Base-by-base conservation (phyloP, 2,888 invertebrate species). In the Psylliodes chrysocephalus region DNA sequence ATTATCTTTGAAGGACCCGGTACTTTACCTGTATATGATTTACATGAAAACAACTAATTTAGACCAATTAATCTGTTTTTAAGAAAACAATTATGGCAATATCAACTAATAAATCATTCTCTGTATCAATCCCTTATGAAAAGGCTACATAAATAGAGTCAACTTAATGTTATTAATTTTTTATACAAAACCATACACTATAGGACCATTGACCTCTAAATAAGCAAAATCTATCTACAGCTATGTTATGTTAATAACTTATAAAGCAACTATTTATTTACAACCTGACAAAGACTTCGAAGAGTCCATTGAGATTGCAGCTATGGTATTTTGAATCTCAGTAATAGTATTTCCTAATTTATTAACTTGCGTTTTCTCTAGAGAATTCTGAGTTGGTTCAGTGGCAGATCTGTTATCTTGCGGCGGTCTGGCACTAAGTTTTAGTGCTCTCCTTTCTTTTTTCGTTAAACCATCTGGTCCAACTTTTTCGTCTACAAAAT, bases 381-480 rank as follows among this genome's bases (percentile, higher is more conserved):
- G 10, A 15, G 46, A 30, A 3, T 22, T 35, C 17, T 22, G 12
- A 42, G 28, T 51, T 12, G 49, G 47, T 22, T 8, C 10, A 28
- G n/a, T 22, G 8, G n/a, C 12, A 18, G 42, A 38, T 28, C 44
- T 79, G 8, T 82, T 81, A 17, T 83, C 81, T 46, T 82, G 82
- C 75, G 82, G 79, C 60, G 83, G 81, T 66, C 76, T 78, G 22
- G 72, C 71, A 49, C 72, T 73, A 5, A 78, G 75, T 69, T 77
- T 78, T 42, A 77, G 53, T 8, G 78, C 77, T 59, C 78, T 74
- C 15, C 78, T 69, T 67, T 79, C 78, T 49, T 80, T 79, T 67
- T 80, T 80, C n/a, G 75, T 76, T 51, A 78, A 68, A 12, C 68
- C 66, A 49, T 68, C 68, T 60, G 51, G 51, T 35, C 61, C 64